Evolutionary conservation across 1,140 invertebrate species (phyloP).

Genomic region (Heliconius hewitsoni): DNA sequence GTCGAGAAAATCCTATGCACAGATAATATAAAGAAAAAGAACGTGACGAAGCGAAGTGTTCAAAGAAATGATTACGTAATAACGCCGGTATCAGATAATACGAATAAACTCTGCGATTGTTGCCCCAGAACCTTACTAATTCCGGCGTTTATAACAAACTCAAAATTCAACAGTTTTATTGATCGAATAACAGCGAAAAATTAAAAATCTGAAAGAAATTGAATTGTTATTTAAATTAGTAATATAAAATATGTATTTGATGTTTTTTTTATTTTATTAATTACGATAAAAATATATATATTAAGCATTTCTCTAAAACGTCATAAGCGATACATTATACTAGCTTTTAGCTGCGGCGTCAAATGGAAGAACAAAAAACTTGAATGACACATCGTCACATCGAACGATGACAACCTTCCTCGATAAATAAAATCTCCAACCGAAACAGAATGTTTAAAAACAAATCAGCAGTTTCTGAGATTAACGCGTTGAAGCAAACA

Average conservation of each 20-base stretch:
- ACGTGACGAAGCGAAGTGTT: slow-evolving; percentile 19
- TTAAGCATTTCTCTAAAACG: too few species aligned
- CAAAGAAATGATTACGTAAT: slow-evolving; percentile 15
- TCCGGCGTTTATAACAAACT: slow-evolving; percentile 49
- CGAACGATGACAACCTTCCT: too few species aligned
- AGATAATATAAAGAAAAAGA: slow-evolving; percentile 6
- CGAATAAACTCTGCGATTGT: slow-evolving; percentile 47
- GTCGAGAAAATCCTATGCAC: background rate
- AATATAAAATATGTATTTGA: background rate
- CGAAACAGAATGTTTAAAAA: too few species aligned
- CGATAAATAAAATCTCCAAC: too few species aligned
- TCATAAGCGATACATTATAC: too few species aligned
- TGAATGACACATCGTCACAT: too few species aligned
- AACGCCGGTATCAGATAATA: background rate
- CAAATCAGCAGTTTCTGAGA: too few species aligned
- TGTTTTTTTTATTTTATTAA: background rate
- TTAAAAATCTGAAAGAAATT: background rate
- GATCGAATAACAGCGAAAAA: slow-evolving; percentile 29
- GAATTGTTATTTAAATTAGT: background rate
- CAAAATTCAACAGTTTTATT: slow-evolving; percentile 46
- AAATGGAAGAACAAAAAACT: too few species aligned
- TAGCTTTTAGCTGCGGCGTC: too few species aligned
- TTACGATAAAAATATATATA: too few species aligned
- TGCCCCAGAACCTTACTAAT: slow-evolving; percentile 41
- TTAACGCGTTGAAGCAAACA: too few species aligned